Conservation (phyloP, 2,797 vertebrate genomes). For the Denticeps clupeoides region DNA sequence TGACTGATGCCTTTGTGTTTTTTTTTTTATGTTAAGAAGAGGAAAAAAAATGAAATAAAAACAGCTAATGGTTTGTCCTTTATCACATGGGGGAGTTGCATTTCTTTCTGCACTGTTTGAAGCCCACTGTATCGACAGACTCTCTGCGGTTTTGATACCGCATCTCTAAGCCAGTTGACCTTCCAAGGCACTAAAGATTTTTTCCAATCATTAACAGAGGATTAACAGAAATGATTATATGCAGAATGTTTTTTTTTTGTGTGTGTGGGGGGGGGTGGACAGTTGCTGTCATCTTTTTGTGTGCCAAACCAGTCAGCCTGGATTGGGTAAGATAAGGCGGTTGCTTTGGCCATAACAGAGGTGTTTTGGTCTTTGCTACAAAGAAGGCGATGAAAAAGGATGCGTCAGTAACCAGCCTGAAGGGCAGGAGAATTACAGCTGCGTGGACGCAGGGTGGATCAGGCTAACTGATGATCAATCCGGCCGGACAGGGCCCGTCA, state of each 20-base stretch:
- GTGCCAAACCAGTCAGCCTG: slow-evolving; percentile 15
- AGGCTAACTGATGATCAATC: background rate
- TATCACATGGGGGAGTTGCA: background rate
- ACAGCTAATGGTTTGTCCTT: background rate
- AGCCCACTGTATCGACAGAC: no score
- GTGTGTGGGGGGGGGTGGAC: slow-evolving; percentile 3
- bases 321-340: slow-evolving; percentile 25
- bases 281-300: slow-evolving; percentile 2
- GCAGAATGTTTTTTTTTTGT: no score
- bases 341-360: slow-evolving; percentile 13
- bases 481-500: background rate
- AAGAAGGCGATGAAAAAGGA: slow-evolving; percentile 17
- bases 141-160: background rate
- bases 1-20: background rate
- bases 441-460: slow-evolving; percentile 1
- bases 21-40: no score
- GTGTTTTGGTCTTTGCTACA: slow-evolving; percentile 15
- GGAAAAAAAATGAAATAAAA: no score
- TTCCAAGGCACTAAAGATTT: background rate
- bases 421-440: slow-evolving; percentile 4
- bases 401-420: slow-evolving; percentile 3
- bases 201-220: background rate
- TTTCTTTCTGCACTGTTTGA: background rate
- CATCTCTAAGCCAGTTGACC: background rate
- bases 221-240: slow-evolving; percentile 10